Evolutionary conservation across 2,888 invertebrate genomes (phyloP).

Genomic region (Notodonta dromedarius): DNA sequence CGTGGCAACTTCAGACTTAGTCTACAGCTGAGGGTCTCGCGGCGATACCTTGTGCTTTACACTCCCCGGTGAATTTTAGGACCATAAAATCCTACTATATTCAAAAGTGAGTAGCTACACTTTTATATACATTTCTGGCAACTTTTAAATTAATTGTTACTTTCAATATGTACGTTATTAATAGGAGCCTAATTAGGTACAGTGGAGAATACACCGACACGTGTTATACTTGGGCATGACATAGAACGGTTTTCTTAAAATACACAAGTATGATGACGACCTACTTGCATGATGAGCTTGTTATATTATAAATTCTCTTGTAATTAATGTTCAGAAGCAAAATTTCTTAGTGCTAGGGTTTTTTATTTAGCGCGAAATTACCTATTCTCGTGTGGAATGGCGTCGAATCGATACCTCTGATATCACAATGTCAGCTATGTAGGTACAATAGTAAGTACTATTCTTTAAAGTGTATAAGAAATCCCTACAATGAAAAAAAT

Average conservation of each 20-base stretch:
- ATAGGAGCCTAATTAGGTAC: not conserved
- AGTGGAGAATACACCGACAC: slow-evolving; percentile 24
- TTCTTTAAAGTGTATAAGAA: too few relatives aligned
- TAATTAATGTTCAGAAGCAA: not conserved
- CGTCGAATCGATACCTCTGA: slow-evolving; percentile 66
- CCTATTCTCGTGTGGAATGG: slow-evolving; percentile 49
- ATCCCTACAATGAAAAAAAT: too few relatives aligned
- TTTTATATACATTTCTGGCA: not conserved
- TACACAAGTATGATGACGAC: slow-evolving; percentile 28
- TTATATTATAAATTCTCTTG: too few relatives aligned
- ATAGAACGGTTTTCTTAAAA: slow-evolving; percentile 32
- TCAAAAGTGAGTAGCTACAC: slow-evolving; percentile 66
- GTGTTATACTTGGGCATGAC: slow-evolving; percentile 37
- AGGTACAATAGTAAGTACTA: too few relatives aligned
- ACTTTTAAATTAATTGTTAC: not conserved
- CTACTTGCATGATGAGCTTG: not conserved
- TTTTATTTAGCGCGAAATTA: slow-evolving; percentile 47
- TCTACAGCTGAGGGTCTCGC: slow-evolving; percentile 67
- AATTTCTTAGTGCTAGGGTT: not conserved
- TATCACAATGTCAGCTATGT: slow-evolving; percentile 51
- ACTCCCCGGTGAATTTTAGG: slow-evolving; percentile 53
- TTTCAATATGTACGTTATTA: not conserved
- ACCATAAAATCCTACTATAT: slow-evolving; percentile 74
- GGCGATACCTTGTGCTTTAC: slow-evolving; percentile 47
- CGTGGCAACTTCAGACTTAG: slow-evolving; percentile 73